Evolutionary conservation across 2,113 vertebrate species (phyloP).

Genomic region (Gymnobelideus leadbeateri): DNA sequence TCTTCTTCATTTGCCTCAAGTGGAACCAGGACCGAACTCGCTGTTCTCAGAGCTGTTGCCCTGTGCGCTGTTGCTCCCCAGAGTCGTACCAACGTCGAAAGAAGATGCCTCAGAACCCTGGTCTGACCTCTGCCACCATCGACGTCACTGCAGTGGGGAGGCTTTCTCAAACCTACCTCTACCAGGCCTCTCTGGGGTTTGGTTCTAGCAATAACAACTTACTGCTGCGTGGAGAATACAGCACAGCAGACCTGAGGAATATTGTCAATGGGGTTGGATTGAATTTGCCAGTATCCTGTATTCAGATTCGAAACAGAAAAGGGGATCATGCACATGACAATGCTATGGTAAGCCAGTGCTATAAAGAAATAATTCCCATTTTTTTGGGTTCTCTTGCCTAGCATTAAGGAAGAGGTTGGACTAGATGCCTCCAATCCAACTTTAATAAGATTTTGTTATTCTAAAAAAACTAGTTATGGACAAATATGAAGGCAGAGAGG

Average conservation of each 20-base stretch:
- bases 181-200: constrained; percentile 80
- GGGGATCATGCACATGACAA: constrained; percentile 78
- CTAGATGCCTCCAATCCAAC: neutral
- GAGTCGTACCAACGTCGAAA: constrained; percentile 72
- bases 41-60: constrained; percentile 56
- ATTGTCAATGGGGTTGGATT: constrained; percentile 72
- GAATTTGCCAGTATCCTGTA: constrained; percentile 80
- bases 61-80: constrained; percentile 52
- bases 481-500: neutral
- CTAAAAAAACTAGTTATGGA: neutral
- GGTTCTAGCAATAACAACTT: constrained; percentile 71
- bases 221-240: constrained; percentile 67
- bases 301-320: constrained; percentile 83
- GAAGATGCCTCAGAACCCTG: constrained; percentile 79
- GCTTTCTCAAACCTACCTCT: constrained; percentile 84
- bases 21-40: constrained; percentile 61
- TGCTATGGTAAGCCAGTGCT: constrained; percentile 80
- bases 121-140: constrained; percentile 73
- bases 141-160: constrained; percentile 84
- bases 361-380: neutral
- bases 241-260: constrained; percentile 74
- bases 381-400: neutral
- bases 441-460: neutral
- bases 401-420: neutral
- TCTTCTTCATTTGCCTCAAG: constrained; percentile 73